Conservation (phyloP, 1,140 invertebrate species). For the Halotydeus destructor region DNA sequence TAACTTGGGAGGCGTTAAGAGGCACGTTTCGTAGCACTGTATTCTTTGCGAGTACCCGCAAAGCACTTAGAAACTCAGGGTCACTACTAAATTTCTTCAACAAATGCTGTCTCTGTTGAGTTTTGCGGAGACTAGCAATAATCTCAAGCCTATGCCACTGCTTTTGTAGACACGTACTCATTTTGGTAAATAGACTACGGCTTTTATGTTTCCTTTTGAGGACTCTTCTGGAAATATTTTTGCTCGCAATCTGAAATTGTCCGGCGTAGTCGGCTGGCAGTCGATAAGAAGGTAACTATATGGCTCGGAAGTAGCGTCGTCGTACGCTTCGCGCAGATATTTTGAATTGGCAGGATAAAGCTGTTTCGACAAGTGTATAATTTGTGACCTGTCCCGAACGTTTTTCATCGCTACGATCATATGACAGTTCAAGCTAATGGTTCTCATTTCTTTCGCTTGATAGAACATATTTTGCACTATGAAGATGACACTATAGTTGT, state of each 20-base stretch:
- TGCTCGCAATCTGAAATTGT: slow-evolving; percentile 1
- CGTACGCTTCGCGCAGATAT: slow-evolving; percentile 24
- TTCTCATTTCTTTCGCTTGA: slow-evolving; percentile 23
- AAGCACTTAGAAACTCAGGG: not conserved
- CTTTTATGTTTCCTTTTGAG: no score
- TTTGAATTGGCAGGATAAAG: slow-evolving; percentile 22
- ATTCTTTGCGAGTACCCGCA: not conserved
- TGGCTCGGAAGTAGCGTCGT: slow-evolving; percentile 7
- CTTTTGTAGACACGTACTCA: not conserved
- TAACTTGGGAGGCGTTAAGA: not conserved
- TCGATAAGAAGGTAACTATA: slow-evolving; percentile 8
- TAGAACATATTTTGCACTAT: slow-evolving; percentile 27
- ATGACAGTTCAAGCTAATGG: slow-evolving; percentile 23
- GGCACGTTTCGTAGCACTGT: not conserved
- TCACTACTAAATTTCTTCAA: not conserved
- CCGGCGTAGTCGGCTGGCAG: slow-evolving; percentile 3
- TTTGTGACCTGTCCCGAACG: slow-evolving; percentile 24
- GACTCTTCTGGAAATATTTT: not conserved
- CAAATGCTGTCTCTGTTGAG: not conserved
- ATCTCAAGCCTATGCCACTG: not conserved
- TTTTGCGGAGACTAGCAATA: not conserved
- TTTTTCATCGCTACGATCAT: slow-evolving; percentile 27
- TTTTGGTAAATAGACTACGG: no score
- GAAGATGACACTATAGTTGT: slow-evolving; percentile 25
- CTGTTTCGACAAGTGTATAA: slow-evolving; percentile 22